Percentiles rank a stretch among this genome's conserved stretches.
phyloP scores from a whole-genome alignment of 1,140 invertebrate genomes.

The Drosophila repleta region DNA sequence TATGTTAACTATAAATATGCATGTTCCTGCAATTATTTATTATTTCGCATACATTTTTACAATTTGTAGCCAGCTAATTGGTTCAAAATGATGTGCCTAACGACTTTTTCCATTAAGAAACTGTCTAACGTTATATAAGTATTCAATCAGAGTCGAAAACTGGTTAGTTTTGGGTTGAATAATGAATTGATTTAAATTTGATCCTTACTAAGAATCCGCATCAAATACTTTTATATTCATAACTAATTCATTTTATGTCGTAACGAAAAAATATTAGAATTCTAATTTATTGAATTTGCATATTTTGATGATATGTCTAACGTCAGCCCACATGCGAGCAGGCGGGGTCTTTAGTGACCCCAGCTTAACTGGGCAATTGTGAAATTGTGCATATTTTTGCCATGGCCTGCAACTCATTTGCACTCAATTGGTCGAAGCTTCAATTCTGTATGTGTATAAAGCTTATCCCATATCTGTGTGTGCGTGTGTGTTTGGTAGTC shows the following conservation, averaged over 20 bases:
- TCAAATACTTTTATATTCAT: not conserved
- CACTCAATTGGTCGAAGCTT: slow-evolving; percentile 11
- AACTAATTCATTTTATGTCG: slow-evolving; percentile 1
- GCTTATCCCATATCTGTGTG: not conserved
- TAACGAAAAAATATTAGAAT: not conserved
- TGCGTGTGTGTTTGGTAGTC: not conserved
- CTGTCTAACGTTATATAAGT: not conserved
- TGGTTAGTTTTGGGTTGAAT: too few relatives aligned
- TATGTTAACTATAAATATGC: slow-evolving; percentile 13
- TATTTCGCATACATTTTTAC: not conserved
- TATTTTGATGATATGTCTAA: slow-evolving; percentile 66
- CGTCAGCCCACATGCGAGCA: not conserved
- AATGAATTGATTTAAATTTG: too few relatives aligned
- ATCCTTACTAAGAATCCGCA: not conserved
- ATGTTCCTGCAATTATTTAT: slow-evolving; percentile 7
- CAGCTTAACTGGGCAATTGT: slow-evolving; percentile 11
- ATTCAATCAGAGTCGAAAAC: too few relatives aligned
- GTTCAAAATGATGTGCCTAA: not conserved
- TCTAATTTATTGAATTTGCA: slow-evolving; percentile 68
- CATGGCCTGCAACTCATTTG: not conserved
- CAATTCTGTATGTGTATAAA: not conserved
- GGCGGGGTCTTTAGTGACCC: not conserved
- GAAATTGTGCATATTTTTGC: slow-evolving; percentile 20
- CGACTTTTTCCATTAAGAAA: not conserved
- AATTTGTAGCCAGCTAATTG: slow-evolving; percentile 17